These are phyloP conservation scores for Acanthochromis polyacanthus DNA, from an alignment of 2,113 vertebrate genomes.

Conservation along the genomic window DNA sequence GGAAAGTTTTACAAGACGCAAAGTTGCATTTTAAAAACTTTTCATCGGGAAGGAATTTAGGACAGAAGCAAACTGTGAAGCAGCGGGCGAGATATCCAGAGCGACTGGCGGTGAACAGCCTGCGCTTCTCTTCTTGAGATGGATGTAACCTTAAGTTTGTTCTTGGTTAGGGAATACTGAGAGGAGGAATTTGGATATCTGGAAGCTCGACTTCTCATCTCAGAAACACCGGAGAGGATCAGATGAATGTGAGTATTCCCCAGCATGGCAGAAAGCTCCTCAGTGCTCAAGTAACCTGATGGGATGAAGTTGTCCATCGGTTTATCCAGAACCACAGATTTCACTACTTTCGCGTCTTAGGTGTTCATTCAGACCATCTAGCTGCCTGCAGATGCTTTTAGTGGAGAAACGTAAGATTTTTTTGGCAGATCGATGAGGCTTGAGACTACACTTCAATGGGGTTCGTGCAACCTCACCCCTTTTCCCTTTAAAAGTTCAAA, in stretches of 20 bases:
- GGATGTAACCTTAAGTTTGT: conserved; percentile 76
- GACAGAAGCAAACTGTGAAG: conserved; percentile 9
- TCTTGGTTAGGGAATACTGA: conserved; percentile 46
- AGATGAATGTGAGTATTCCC: conserved; percentile 84
- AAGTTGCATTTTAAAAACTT: conserved; percentile 35
- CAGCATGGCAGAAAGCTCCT: not conserved
- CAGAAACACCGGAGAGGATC: conserved; percentile 57
- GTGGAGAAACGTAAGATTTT: not conserved
- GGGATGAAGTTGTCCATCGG: conserved; percentile 12
- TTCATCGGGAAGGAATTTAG: conserved; percentile 23
- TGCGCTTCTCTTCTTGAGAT: conserved; percentile 60
- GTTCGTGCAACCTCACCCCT: not conserved
- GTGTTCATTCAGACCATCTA: not conserved
- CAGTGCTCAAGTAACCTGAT: not conserved
- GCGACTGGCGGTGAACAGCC: conserved; percentile 15
- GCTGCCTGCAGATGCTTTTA: not conserved
- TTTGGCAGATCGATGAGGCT: not conserved
- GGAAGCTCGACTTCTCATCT: conserved; percentile 17
- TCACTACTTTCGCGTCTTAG: too few relatives aligned
- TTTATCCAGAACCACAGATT: not conserved
- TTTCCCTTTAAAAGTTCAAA: not conserved
- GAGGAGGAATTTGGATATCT: conserved; percentile 32
- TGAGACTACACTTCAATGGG: not conserved
- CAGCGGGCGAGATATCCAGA: conserved; percentile 4
- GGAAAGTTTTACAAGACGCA: conserved; percentile 47